A percentile compares a stretch with the other conserved stretches of the same genome.
phyloP scores from a whole-genome alignment of 2,113 vertebrate genomes.

The Struthio camelus region DNA sequence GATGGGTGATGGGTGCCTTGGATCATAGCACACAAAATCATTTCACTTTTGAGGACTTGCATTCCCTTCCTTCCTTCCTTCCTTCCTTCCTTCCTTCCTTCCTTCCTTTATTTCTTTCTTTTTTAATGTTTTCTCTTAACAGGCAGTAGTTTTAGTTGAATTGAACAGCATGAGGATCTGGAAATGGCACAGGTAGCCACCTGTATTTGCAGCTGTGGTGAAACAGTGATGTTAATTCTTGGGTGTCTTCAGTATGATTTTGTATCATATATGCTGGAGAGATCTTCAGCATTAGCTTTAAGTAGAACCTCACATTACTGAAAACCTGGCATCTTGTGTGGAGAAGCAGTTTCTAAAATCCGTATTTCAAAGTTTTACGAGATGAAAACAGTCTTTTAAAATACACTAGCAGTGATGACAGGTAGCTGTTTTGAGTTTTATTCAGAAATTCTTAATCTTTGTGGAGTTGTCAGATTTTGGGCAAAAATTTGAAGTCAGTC shows the following conservation, averaged over 20 bases:
- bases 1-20: not conserved
- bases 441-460: not conserved
- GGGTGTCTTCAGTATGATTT: not conserved
- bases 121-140: not conserved
- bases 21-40: not conserved
- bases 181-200: not conserved
- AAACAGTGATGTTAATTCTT: not conserved
- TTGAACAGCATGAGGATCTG: not conserved
- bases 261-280: not conserved
- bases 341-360: not conserved
- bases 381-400: not conserved
- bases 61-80: not conserved
- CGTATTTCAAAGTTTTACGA: not conserved
- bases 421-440: not conserved
- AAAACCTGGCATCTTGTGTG: not conserved
- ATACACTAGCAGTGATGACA: accelerated
- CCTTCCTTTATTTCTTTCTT: not conserved
- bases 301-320: not conserved
- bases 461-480: not conserved
- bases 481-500: not conserved
- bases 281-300: not conserved
- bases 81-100: not conserved
- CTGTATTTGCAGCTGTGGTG: not conserved
- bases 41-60: not conserved
- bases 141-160: not conserved